A percentile compares a stretch with the other conserved stretches of the same genome.
Evolutionary conservation across 2,888 invertebrate species (phyloP).

Genomic region (Spodoptera picta): DNA sequence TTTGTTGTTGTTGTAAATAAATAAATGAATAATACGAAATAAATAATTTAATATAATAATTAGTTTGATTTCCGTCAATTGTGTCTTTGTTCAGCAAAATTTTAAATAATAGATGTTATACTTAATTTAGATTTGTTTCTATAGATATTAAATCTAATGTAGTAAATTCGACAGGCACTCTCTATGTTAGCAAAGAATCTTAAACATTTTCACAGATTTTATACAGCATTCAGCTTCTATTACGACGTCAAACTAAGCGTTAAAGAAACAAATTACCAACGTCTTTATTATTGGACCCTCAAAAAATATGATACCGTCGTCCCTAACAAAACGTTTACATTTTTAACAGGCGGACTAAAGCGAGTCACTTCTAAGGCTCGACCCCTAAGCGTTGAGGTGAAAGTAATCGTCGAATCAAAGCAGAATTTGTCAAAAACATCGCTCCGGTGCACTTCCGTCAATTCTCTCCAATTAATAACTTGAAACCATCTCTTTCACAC

Average conservation of each 20-base stretch:
- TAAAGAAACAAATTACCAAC: slow-evolving; percentile 22
- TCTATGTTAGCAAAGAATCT: too few species aligned
- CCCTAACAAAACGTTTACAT: slow-evolving; percentile 57
- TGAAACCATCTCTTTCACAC: slow-evolving; percentile 66
- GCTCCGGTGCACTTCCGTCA: slow-evolving; percentile 85
- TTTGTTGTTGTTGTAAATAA: too few species aligned
- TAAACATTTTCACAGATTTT: too few species aligned
- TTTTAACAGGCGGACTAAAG: slow-evolving; percentile 65
- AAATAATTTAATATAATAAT: too few species aligned
- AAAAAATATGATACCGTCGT: slow-evolving; percentile 52
- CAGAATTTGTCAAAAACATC: slow-evolving; percentile 88
- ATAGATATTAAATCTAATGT: too few species aligned
- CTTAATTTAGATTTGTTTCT: too few species aligned
- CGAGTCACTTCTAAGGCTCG: slow-evolving; percentile 70
- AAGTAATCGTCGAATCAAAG: slow-evolving; percentile 88
- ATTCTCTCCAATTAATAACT: slow-evolving; percentile 88
- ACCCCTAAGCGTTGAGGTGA: slow-evolving; percentile 84
- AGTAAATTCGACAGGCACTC: too few species aligned
- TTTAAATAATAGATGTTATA: too few species aligned
- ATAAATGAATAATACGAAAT: too few species aligned
- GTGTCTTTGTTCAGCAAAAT: too few species aligned
- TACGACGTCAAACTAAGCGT: not conserved
- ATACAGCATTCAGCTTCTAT: not conserved
- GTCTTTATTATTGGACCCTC: slow-evolving; percentile 38
- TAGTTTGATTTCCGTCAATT: too few species aligned